Percentiles rank a stretch among this genome's conserved stretches.
These are phyloP conservation scores for Lutjanus argentimaculatus DNA, from an alignment of 2,797 vertebrate species.

Conservation along the genomic window DNA sequence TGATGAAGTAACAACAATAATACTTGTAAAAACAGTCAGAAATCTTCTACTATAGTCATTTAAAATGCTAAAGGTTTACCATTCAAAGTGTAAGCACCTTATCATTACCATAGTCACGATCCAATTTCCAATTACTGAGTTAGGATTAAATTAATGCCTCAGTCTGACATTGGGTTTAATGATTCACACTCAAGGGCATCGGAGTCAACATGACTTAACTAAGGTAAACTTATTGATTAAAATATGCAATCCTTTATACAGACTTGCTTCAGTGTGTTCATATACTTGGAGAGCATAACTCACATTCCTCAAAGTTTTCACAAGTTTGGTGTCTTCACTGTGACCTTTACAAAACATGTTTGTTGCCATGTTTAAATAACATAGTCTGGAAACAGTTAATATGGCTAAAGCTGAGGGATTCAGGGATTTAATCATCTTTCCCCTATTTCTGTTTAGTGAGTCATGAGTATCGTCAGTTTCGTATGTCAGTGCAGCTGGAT, in stretches of 20 bases:
- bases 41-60: neutral
- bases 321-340: neutral
- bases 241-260: neutral
- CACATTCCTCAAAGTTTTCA: constrained; percentile 21
- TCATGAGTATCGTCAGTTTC: constrained; percentile 29
- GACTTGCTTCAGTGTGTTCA: neutral
- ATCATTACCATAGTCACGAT: neutral
- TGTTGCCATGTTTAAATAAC: constrained; percentile 18
- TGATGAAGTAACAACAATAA: neutral
- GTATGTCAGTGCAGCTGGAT: constrained; percentile 8
- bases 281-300: constrained; percentile 7
- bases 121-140: neutral
- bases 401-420: constrained; percentile 6
- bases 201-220: neutral
- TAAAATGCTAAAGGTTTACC: neutral
- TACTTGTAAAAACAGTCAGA: neutral
- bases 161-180: constrained; percentile 1
- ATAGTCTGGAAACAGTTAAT: neutral
- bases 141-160: neutral
- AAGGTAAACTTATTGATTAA: neutral
- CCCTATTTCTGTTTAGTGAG: constrained; percentile 19
- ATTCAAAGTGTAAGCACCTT: neutral
- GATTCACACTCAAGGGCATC: neutral
- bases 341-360: constrained; percentile 25
- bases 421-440: constrained; percentile 1